phyloP scores from a whole-genome alignment of 1,140 invertebrate genomes.

The Medauroidea extradentata region DNA sequence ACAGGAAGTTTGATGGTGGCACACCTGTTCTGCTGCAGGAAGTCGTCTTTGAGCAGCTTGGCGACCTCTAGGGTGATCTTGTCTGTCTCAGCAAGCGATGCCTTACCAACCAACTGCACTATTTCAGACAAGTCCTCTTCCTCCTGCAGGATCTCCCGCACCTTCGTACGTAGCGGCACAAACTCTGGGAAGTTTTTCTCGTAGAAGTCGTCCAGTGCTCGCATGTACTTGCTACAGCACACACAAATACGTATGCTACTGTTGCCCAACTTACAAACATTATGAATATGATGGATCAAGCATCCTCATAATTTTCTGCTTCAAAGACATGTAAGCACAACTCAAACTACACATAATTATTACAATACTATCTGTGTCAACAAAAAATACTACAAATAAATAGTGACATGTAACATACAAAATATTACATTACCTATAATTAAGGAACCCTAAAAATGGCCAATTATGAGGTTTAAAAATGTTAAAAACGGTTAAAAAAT shows the following conservation, averaged over 20 bases:
- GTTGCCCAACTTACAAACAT: too few relatives aligned
- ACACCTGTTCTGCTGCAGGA: conserved; percentile 95
- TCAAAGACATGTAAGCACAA: too few relatives aligned
- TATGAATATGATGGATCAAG: too few relatives aligned
- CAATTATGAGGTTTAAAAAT: too few relatives aligned
- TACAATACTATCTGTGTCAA: not conserved
- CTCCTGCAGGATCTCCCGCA: conserved; percentile 97
- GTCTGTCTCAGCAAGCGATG: conserved; percentile 96
- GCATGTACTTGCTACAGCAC: conserved; percentile 88
- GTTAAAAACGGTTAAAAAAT: too few relatives aligned
- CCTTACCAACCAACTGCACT: conserved; percentile 98
- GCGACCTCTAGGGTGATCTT: conserved; percentile 99
- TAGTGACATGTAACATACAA: conserved; percentile 7
- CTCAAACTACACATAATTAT: too few relatives aligned
- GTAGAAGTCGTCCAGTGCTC: conserved; percentile 98
- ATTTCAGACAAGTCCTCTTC: conserved; percentile 99
- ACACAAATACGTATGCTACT: too few relatives aligned
- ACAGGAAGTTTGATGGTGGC: conserved; percentile 3
- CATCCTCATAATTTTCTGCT: too few relatives aligned
- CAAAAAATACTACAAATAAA: not conserved
- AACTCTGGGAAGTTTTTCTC: conserved; percentile 99
- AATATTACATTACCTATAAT: not conserved
- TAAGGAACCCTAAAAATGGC: too few relatives aligned
- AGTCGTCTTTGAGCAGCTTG: conserved; percentile 98
- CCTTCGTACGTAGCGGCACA: conserved; percentile 88